Conservation (phyloP, 2,888 invertebrate genomes). For the Andrena praecox region DNA sequence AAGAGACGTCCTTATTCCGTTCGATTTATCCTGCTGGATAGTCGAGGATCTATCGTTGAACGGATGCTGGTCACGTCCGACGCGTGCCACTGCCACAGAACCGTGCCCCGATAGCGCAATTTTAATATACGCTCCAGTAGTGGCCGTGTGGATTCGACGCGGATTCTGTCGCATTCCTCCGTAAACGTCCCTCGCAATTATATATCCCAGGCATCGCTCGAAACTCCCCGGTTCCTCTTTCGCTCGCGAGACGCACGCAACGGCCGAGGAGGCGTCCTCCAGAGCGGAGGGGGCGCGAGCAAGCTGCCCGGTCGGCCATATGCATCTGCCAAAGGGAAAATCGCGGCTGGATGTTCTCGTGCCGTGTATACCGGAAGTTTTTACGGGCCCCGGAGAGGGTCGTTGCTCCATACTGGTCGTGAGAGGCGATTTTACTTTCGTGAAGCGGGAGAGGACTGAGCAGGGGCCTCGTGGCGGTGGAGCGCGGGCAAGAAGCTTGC, state of each 20-base stretch:
- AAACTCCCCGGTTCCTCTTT: slow-evolving; percentile 67
- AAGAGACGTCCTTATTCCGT: slow-evolving; percentile 5
- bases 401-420: slow-evolving; percentile 57
- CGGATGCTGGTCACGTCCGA: not conserved
- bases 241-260: slow-evolving; percentile 65
- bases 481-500: no score
- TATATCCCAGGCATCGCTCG: slow-evolving; percentile 60
- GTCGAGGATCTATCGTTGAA: not conserved
- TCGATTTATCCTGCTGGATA: not conserved
- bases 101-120: not conserved
- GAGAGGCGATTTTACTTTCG: slow-evolving; percentile 42
- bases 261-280: slow-evolving; percentile 36
- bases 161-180: slow-evolving; percentile 67
- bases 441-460: not conserved
- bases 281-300: slow-evolving; percentile 24
- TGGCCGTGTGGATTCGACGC: slow-evolving; percentile 53
- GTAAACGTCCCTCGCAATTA: slow-evolving; percentile 71
- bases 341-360: slow-evolving; percentile 58
- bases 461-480: no score
- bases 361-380: slow-evolving; percentile 71
- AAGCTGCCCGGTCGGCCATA: slow-evolving; percentile 37
- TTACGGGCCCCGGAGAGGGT: slow-evolving; percentile 62
- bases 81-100: slow-evolving; percentile 18
- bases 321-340: slow-evolving; percentile 68
- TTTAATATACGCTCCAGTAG: slow-evolving; percentile 13